Conservation (phyloP, 2,797 vertebrate genomes). For the Chrosomus eos region DNA sequence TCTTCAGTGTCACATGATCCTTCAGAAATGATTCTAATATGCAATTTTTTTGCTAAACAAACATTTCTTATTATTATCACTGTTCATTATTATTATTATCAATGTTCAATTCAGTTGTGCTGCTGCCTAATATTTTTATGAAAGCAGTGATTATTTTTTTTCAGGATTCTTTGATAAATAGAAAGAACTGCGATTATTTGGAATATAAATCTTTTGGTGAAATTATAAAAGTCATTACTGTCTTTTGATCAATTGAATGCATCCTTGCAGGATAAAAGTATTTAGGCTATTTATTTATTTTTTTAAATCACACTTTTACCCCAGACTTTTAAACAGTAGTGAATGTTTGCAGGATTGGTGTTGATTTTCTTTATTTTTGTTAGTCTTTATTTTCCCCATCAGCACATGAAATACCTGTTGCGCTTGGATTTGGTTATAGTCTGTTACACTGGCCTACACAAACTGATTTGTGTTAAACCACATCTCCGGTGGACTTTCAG, state of each 20-base stretch:
- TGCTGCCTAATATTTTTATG: neutral
- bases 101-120: neutral
- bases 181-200: neutral
- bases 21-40: too few species aligned
- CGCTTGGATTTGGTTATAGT: neutral
- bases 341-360: neutral
- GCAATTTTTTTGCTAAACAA: neutral
- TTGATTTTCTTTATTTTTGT: neutral
- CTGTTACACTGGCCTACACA: constrained; percentile 4
- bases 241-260: too few species aligned
- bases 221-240: neutral
- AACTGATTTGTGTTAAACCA: constrained; percentile 29
- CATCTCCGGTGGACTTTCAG: constrained; percentile 25
- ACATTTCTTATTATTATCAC: neutral
- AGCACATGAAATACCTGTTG: neutral
- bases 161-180: neutral
- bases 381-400: neutral
- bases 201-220: neutral
- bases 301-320: neutral
- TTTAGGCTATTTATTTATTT: too few species aligned
- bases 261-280: neutral
- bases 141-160: neutral
- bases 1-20: too few species aligned
- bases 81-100: neutral
- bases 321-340: neutral